Base-by-base conservation (phyloP, 2,888 invertebrate genomes). In the Eupelmus urozonus region DNA sequence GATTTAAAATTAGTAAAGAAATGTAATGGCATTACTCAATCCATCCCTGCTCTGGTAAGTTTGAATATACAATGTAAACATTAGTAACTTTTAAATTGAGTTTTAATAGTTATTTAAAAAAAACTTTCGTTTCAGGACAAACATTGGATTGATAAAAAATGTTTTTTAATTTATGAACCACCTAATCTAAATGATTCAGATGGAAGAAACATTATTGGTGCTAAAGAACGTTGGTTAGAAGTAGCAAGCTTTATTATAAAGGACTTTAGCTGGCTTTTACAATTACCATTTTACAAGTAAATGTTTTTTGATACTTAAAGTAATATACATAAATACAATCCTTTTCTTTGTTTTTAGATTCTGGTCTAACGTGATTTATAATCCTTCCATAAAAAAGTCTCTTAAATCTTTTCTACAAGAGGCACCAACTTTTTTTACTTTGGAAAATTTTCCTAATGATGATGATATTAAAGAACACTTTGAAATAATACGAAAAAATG, bases 401-500 rank as follows among this genome's bases (percentile, higher is more conserved):
- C 85, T 96, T 53, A 92, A 94, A 57, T 94, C 94, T 1, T 96
- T 95, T 87, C 91, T 97, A 1, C 94, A 94, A 89, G 93, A 94
- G 81, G 94, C 95, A 0, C 94, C 93, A 42, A 94, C 95, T 0
- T 94, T 93, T 80, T 94, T 94, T 87, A 88, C 93, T 69, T 82
- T 89, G 13, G 88, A 91, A 76, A 82, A 85, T 63, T 88, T 91
- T 63, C 91, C 92, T 0, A 84, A 88, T 4, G 87, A 90, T 71
- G 82, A 86, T n/a, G 85, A 89, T 13, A 90, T 92, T 25, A 91
- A 91, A 59, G 91, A 93, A 34, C 91, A 93, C 59, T 92, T 96
- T 53, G 91, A 93, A 79, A 91, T 92, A 69, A 85, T 93, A 16
- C 90, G 91, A 76, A 86, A 88, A 55, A 87, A 91, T 20, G 93